Evolutionary conservation across 2,888 invertebrate species (phyloP), one percentile per base, ranked within the genome.

Genomic region (Sminthurinus aureus): DNA sequence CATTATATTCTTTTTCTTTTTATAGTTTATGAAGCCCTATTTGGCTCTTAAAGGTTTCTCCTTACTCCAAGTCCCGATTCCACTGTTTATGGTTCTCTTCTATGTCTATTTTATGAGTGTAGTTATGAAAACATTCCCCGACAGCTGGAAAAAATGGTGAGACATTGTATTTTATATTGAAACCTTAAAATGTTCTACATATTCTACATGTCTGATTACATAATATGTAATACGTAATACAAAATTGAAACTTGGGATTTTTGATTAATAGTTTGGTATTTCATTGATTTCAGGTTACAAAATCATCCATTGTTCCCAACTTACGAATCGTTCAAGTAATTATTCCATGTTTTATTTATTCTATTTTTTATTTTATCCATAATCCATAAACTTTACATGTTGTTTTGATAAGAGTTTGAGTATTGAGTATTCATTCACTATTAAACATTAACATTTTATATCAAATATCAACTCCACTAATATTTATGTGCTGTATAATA

Each of bases 1-100:
- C 64, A 8, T 64, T 64, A 64, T 64, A 18, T 64, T 64, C n/a
- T n/a, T 64, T 64, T n/a, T 69, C n/a, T 12, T 11, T 90, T 84
- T 89, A 84, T 76, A 87, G 20, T 88, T 88, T 74, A 87, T 87
- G 86, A 86, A 87, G 38, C 88, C 88, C 58, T 88, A 87, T 69
- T 74, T 88, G 52, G 84, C 86, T 0, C 82, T 87, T 20, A 87
- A 87, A 82, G 88, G 87, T 15, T 87, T 90, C 69, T 90, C 89
- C 77, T 90, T 90, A 66, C 90, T 90, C 24, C 90, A 91, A 86
- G 91, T 92, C 91, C 91, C 91, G n/a, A 85, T 92, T 66, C 92
- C 92, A 0, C 89, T 91, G 79, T 90, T 91, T 79, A 50, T 92
- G 18, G 91, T 91, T 85, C 91, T 91, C 87, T 89, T 91, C 0